phyloP scores from a whole-genome alignment of 2,797 vertebrate species.

The Paramormyrops hopkinsi region DNA sequence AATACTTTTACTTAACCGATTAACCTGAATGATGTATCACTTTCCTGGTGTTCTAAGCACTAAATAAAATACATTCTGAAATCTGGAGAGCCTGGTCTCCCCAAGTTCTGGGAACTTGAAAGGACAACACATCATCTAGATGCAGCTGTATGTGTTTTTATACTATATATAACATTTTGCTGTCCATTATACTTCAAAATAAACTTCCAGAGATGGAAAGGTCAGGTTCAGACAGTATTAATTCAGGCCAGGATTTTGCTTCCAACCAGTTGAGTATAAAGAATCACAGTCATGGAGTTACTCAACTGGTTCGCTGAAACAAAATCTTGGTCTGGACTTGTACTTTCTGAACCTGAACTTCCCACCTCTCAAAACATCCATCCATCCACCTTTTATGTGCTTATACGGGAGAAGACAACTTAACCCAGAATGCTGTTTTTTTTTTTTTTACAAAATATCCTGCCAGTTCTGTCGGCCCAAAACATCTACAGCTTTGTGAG shows the following conservation, averaged over 20 bases:
- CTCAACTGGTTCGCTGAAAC: neutral
- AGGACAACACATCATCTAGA: neutral
- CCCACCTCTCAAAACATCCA: neutral
- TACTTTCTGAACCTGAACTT: neutral
- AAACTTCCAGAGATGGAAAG: neutral
- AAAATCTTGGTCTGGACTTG: neutral
- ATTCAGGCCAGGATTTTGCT: too few species aligned
- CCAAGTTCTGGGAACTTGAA: neutral
- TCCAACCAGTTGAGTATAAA: neutral
- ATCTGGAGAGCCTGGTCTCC: neutral
- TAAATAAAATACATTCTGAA: neutral
- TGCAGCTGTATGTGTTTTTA: neutral
- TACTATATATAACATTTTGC: neutral
- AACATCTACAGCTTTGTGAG: conserved; percentile 29
- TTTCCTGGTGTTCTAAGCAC: neutral
- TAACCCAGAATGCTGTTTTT: neutral
- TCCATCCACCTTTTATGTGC: neutral
- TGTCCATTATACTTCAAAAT: neutral
- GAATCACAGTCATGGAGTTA: neutral
- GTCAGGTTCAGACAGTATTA: neutral
- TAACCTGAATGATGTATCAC: neutral
- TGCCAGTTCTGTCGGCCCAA: neutral
- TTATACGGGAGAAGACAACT: neutral
- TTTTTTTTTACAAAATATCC: neutral
- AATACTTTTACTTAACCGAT: neutral